These are phyloP conservation scores for Sesia apiformis DNA, from an alignment of 2,888 invertebrate genomes.

Conservation along the genomic window DNA sequence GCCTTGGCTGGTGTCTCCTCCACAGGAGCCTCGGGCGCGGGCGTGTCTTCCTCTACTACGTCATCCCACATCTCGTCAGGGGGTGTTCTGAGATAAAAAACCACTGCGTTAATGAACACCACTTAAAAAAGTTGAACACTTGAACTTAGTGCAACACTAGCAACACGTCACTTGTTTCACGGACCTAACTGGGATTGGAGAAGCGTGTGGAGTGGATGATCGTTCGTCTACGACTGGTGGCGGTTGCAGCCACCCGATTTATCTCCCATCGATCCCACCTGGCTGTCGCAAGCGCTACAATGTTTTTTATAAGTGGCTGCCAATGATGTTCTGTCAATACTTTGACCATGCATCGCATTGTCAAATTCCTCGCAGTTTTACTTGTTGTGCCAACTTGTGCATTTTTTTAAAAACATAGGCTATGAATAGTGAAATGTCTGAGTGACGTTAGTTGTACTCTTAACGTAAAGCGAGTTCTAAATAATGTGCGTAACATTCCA, in stretches of 20 bases:
- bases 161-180: constrained; percentile 18
- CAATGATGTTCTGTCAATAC: constrained; percentile 71
- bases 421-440: no score
- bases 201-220: constrained; percentile 61
- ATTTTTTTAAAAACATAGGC: background rate
- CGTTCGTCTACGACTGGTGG: constrained; percentile 61
- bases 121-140: background rate
- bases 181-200: constrained; percentile 56
- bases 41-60: constrained; percentile 64
- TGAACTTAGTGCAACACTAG: constrained; percentile 13
- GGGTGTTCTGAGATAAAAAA: constrained; percentile 52
- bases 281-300: constrained; percentile 50
- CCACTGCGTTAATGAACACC: constrained; percentile 19
- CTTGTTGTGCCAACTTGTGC: background rate
- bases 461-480: no score
- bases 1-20: constrained; percentile 22
- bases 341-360: constrained; percentile 53
- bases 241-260: constrained; percentile 61
- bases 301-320: constrained; percentile 39
- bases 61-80: constrained; percentile 71
- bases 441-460: no score
- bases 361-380: constrained; percentile 32
- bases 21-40: constrained; percentile 29
- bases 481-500: no score
- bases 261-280: constrained; percentile 66